A percentile compares a stretch with the other conserved stretches of the same genome.
Conservation (phyloP, 1,140 invertebrate genomes). For the Lepidostoma basale region DNA sequence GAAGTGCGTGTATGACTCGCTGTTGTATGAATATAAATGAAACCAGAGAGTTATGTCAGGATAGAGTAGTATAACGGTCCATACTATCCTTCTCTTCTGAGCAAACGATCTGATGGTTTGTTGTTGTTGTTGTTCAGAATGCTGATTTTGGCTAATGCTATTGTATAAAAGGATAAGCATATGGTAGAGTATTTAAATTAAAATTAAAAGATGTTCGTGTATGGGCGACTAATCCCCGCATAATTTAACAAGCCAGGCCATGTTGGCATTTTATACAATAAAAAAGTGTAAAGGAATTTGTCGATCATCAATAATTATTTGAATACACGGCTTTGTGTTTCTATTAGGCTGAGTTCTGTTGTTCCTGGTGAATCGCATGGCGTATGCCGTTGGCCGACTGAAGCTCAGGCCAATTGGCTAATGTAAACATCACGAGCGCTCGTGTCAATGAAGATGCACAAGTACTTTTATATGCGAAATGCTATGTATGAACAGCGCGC, state of each 20-base stretch:
- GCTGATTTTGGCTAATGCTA: too few relatives aligned
- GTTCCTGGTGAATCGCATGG: neutral
- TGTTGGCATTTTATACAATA: neutral
- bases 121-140: too few relatives aligned
- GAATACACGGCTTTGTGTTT: neutral
- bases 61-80: too few relatives aligned
- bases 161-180: too few relatives aligned
- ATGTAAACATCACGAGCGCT: neutral
- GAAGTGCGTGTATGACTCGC: too few relatives aligned
- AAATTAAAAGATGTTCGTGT: too few relatives aligned
- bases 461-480: neutral
- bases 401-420: neutral
- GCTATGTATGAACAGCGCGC: slow-evolving; percentile 5
- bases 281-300: neutral
- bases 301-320: neutral
- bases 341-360: neutral
- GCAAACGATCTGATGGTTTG: too few relatives aligned
- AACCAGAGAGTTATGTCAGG: too few relatives aligned
- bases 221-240: neutral
- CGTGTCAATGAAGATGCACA: neutral
- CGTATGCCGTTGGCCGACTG: neutral
- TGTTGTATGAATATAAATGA: too few relatives aligned
- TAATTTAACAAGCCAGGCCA: neutral
- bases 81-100: too few relatives aligned
- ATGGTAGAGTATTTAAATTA: too few relatives aligned